A percentile compares a stretch with the other conserved stretches of the same genome.
Evolutionary conservation across 2,797 vertebrate species (phyloP).

Genomic region (Xenops minutus): DNA sequence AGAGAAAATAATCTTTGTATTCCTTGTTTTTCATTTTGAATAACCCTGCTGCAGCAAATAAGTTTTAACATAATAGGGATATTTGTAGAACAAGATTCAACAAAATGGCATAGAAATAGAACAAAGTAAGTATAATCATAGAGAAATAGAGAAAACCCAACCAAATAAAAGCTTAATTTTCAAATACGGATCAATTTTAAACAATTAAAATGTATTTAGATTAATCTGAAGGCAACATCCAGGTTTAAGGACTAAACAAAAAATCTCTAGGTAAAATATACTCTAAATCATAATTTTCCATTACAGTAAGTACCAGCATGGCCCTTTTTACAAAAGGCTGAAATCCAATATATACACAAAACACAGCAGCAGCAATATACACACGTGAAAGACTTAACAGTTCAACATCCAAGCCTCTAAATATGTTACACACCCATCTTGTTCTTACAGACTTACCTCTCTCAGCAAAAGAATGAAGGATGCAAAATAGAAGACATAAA

Average conservation of each 20-base stretch:
- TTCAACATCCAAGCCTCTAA: not conserved
- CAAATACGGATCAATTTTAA: no score
- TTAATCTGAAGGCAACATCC: not conserved
- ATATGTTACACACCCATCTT: not conserved
- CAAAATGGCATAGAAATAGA: not conserved
- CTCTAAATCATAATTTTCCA: not conserved
- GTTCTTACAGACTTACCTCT: constrained; percentile 79
- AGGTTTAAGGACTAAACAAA: not conserved
- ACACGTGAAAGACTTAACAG: not conserved
- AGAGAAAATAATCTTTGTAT: not conserved
- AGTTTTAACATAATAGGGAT: not conserved
- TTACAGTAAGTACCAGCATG: not conserved
- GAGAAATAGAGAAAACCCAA: not conserved
- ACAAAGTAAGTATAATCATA: not conserved
- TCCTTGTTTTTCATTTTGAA: not conserved
- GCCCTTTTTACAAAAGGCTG: not conserved
- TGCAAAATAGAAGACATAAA: constrained; percentile 97
- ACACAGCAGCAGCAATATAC: not conserved
- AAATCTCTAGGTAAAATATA: not conserved
- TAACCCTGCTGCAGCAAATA: not conserved
- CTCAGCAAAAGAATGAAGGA: constrained; percentile 94
- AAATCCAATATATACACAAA: not conserved
- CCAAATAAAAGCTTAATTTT: not conserved
- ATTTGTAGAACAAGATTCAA: not conserved
- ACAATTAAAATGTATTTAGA: not conserved